Percentiles rank a stretch among this genome's conserved stretches.
Evolutionary conservation across 2,113 vertebrate genomes (phyloP).

Genomic region (Tyto alba): DNA sequence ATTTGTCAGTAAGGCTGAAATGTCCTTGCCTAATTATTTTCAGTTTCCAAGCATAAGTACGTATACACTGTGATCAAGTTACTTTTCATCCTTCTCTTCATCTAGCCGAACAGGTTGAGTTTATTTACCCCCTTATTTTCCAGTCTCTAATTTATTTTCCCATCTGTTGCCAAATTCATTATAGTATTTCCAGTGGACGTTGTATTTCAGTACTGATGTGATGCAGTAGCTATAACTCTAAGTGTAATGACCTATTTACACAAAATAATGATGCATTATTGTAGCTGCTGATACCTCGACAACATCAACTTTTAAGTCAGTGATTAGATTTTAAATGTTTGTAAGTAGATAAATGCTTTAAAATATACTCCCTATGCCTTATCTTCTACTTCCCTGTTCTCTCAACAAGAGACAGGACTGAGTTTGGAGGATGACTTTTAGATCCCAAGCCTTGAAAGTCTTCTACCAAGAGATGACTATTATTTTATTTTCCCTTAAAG

Average conservation of each 20-base stretch:
- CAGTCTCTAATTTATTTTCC: not conserved
- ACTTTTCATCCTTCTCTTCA: not conserved
- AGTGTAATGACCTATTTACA: not conserved
- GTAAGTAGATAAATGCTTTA: not conserved
- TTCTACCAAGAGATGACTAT: not conserved
- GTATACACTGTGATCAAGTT: not conserved
- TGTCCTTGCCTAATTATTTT: conserved; percentile 17
- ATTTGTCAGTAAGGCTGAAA: conserved; percentile 29
- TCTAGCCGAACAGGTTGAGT: not conserved
- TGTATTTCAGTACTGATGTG: not conserved
- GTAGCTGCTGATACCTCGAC: not conserved
- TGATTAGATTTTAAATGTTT: not conserved
- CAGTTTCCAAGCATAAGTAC: not conserved
- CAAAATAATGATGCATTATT: not conserved
- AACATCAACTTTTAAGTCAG: not conserved
- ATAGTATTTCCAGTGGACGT: not conserved
- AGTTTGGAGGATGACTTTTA: not conserved
- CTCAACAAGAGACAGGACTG: not conserved
- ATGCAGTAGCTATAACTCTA: not conserved
- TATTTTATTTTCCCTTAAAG: not conserved
- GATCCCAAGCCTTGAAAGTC: not conserved
- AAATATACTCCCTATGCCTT: not conserved
- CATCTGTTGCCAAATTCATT: not conserved
- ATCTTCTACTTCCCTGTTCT: not conserved
- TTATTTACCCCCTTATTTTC: not conserved